Evolutionary conservation across 2,888 invertebrate species (phyloP).

Genomic region (Ormia ochracea): DNA sequence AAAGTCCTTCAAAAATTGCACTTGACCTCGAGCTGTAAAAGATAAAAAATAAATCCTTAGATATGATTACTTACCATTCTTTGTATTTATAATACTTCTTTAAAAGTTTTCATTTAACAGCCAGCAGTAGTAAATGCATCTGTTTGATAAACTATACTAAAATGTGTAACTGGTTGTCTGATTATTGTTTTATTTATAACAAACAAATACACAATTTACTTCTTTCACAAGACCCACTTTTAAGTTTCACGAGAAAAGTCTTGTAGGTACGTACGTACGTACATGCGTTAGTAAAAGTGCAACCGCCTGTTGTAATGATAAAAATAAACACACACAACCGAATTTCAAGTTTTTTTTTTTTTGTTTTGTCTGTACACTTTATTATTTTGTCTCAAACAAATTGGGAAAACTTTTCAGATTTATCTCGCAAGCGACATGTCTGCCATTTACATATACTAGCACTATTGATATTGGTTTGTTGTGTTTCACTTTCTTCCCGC

Average conservation of each 20-base stretch:
- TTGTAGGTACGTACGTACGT: too few relatives aligned
- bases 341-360: too few relatives aligned
- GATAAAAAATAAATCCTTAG: background rate
- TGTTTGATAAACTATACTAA: background rate
- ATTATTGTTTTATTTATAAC: background rate
- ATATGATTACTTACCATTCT: slow-evolving; percentile 41
- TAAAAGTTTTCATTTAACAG: background rate
- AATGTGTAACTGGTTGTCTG: background rate
- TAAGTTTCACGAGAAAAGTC: background rate
- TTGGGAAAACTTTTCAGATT: slow-evolving; percentile 19
- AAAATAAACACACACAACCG: background rate
- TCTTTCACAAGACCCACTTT: background rate
- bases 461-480: slow-evolving; percentile 26
- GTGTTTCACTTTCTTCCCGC: slow-evolving; percentile 53
- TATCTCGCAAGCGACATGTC: slow-evolving; percentile 40
- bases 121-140: background rate
- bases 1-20: slow-evolving; percentile 30
- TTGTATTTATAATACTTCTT: background rate
- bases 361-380: background rate
- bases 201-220: background rate
- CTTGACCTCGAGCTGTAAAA: slow-evolving; percentile 44
- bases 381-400: background rate
- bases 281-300: background rate
- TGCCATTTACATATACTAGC: background rate
- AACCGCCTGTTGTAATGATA: background rate